A percentile compares a stretch with the other conserved stretches of the same genome.
phyloP scores from a whole-genome alignment of 2,113 vertebrate genomes.

The Pygathrix nemaeus region DNA sequence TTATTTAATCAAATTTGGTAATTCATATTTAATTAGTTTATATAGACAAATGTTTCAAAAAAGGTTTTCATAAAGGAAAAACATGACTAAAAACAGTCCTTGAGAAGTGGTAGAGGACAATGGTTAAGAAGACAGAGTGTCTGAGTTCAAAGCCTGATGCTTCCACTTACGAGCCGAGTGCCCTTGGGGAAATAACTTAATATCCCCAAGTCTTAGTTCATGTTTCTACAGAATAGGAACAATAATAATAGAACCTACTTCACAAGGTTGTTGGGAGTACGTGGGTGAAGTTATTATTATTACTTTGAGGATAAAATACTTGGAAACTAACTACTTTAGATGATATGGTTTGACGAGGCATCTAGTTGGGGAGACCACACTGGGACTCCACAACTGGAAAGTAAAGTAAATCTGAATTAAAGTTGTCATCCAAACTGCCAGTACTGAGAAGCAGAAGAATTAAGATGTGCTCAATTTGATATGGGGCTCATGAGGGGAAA shows the following conservation, averaged over 20 bases:
- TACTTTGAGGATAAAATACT: slow-evolving; percentile 60
- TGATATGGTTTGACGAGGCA: neutral
- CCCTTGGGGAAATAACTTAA: slow-evolving; percentile 61
- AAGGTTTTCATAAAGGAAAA: neutral
- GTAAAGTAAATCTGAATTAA: slow-evolving; percentile 29
- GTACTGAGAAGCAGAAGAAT: neutral
- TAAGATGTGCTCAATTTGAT: neutral
- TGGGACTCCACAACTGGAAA: neutral
- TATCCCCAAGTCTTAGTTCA: slow-evolving; percentile 46
- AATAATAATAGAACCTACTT: slow-evolving; percentile 64
- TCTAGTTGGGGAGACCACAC: neutral
- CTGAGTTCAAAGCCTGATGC: slow-evolving; percentile 35
- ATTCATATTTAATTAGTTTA: slow-evolving; percentile 4
- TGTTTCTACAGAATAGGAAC: slow-evolving; percentile 37
- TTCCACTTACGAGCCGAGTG: slow-evolving; percentile 46
- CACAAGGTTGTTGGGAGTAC: slow-evolving; percentile 33
- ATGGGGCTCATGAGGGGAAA: neutral
- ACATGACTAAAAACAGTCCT: slow-evolving; percentile 28
- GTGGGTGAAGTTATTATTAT: slow-evolving; percentile 68
- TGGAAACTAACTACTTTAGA: slow-evolving; percentile 45
- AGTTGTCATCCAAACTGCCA: neutral
- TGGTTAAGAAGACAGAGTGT: slow-evolving; percentile 3
- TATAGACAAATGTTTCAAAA: slow-evolving; percentile 22
- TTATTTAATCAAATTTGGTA: slow-evolving; percentile 15
- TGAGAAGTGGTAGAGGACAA: neutral